Conservation (phyloP, 2,888 invertebrate genomes). For the Resseliella maxima region DNA sequence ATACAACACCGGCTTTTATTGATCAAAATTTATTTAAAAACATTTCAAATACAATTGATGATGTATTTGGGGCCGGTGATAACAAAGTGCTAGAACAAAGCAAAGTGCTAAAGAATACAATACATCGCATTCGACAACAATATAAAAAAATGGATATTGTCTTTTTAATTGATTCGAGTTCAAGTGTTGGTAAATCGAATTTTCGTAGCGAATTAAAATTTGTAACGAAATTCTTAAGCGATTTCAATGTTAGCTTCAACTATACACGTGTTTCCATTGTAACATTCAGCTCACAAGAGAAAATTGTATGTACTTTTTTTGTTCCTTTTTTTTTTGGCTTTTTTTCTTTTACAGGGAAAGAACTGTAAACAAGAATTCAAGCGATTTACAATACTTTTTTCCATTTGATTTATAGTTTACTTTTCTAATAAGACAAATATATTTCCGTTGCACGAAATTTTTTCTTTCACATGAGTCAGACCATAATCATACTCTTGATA, state of each 20-base stretch:
- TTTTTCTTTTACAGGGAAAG: too few species aligned
- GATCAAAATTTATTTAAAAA: background rate
- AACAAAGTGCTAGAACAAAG: background rate
- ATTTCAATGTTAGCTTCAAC: conserved; percentile 74
- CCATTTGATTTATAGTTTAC: too few species aligned
- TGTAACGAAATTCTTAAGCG: conserved; percentile 74
- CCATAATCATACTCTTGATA: too few species aligned
- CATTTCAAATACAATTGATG: background rate
- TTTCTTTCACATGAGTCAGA: too few species aligned
- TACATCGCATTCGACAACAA: conserved; percentile 18
- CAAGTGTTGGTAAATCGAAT: conserved; percentile 74
- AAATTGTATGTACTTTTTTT: conserved; percentile 67
- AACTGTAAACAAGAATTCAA: conserved; percentile 21
- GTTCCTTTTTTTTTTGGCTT: too few species aligned
- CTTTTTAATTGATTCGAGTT: conserved; percentile 78
- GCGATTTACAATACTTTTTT: too few species aligned
- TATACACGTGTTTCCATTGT: conserved; percentile 75
- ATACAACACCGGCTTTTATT: background rate
- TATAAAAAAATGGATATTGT: conserved; percentile 45
- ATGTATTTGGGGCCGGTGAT: background rate
- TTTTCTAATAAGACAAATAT: too few species aligned
- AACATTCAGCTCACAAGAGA: conserved; percentile 73
- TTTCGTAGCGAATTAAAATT: conserved; percentile 76
- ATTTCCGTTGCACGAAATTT: too few species aligned
- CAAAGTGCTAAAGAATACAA: background rate